phyloP scores from a whole-genome alignment of 2,797 vertebrate genomes.

The Stomatorhinus walkeri region DNA sequence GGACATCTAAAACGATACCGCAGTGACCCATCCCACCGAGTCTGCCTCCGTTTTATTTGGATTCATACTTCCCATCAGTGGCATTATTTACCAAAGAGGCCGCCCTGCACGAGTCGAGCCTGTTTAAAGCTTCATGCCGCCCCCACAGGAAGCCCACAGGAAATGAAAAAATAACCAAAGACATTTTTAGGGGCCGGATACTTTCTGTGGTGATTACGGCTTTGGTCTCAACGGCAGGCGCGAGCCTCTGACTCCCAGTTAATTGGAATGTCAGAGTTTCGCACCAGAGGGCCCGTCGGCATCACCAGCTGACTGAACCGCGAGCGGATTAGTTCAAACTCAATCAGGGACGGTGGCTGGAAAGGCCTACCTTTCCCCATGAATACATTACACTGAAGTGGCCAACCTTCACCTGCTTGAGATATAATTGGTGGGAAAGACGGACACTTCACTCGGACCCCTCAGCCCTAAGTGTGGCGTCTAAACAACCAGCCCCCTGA shows the following conservation, averaged over 20 bases:
- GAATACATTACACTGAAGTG: background rate
- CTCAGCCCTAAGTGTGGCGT: background rate
- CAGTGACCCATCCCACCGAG: conserved; percentile 30
- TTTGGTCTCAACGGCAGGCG: background rate
- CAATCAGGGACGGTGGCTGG: background rate
- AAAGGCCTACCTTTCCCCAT: background rate
- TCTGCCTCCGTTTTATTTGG: background rate
- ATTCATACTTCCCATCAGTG: background rate
- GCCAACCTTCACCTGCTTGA: background rate
- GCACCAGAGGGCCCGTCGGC: background rate
- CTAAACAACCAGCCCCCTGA: background rate
- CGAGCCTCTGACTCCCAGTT: background rate
- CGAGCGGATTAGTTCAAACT: background rate
- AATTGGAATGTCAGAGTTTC: conserved; percentile 16
- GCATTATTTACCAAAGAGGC: conserved; percentile 16
- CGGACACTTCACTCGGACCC: background rate
- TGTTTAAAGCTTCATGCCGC: conserved; percentile 30
- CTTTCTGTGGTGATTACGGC: background rate
- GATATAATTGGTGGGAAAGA: background rate
- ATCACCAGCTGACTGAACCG: background rate
- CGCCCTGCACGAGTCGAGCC: conserved; percentile 27
- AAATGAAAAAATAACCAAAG: conserved; percentile 22
- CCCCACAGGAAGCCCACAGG: conserved; percentile 3
- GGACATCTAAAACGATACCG: conserved; percentile 36
- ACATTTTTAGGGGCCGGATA: background rate